phyloP scores from a whole-genome alignment of 2,888 invertebrate genomes.

The Vannuccia rotundouncinata region DNA sequence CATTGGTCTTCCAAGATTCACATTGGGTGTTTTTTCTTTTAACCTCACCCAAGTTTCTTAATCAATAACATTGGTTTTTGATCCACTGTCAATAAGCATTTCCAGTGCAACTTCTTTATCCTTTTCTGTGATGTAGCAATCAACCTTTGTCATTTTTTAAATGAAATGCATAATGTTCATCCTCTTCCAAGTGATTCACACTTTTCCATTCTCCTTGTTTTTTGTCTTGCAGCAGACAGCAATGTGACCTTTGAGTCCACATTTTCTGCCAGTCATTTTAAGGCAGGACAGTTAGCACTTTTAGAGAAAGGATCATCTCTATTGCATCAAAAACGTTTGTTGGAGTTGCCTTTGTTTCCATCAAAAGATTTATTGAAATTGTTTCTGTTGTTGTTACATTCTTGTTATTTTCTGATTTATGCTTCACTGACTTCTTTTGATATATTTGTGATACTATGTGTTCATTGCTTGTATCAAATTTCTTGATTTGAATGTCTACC shows the following conservation, averaged over 20 bases:
- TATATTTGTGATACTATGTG: neutral
- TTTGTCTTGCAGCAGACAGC: conserved; percentile 25
- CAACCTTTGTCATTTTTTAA: neutral
- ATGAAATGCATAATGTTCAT: conserved; percentile 10
- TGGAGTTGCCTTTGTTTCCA: neutral
- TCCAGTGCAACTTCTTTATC: neutral
- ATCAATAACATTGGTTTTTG: conserved; percentile 13
- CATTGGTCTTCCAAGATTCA: conserved; percentile 17
- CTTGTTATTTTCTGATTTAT: neutral
- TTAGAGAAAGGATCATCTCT: neutral
- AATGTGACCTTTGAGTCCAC: conserved; percentile 27
- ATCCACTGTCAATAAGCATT: neutral
- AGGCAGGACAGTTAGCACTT: neutral
- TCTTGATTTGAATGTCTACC: neutral
- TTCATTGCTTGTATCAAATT: conserved; percentile 10
- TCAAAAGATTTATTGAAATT: neutral
- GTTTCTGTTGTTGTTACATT: neutral
- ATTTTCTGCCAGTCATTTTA: conserved; percentile 11
- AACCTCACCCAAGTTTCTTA: neutral
- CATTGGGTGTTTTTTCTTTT: neutral
- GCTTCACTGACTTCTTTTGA: neutral
- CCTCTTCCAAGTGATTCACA: neutral
- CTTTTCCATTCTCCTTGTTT: neutral
- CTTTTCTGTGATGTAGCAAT: neutral
- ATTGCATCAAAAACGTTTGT: neutral